A percentile compares a stretch with the other conserved stretches of the same genome.
These are phyloP conservation scores for Argyra leucocephala DNA, from an alignment of 2,888 invertebrate species.

Conservation along the genomic window DNA sequence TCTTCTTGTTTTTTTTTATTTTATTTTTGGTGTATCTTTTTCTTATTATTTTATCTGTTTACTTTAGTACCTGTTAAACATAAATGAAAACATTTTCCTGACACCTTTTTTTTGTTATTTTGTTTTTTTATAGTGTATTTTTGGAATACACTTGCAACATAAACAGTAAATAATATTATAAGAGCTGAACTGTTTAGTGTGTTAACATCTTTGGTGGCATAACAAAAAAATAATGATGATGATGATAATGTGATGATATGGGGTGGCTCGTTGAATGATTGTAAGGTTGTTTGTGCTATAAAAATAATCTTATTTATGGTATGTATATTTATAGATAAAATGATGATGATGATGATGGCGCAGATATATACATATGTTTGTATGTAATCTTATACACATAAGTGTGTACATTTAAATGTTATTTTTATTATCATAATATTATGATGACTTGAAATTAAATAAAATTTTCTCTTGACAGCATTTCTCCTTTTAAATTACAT, in stretches of 20 bases:
- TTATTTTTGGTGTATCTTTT: background rate
- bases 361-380: too few species aligned
- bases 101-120: conserved; percentile 2
- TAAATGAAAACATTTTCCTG: background rate
- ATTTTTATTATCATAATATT: too few species aligned
- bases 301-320: too few species aligned
- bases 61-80: conserved; percentile 6
- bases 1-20: background rate
- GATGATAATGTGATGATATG: background rate
- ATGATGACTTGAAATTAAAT: too few species aligned
- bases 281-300: too few species aligned
- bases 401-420: too few species aligned
- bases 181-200: background rate
- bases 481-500: too few species aligned
- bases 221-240: background rate
- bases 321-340: too few species aligned
- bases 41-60: background rate
- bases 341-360: background rate
- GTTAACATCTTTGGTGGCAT: conserved; percentile 2
- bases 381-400: too few species aligned
- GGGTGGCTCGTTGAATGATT: too few species aligned
- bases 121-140: background rate
- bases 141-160: background rate
- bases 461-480: too few species aligned
- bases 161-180: background rate